Percentiles rank a stretch among this genome's conserved stretches.
These are phyloP conservation scores for Crotalus horridus DNA, from an alignment of 2,113 vertebrate species.

Conservation along the genomic window DNA sequence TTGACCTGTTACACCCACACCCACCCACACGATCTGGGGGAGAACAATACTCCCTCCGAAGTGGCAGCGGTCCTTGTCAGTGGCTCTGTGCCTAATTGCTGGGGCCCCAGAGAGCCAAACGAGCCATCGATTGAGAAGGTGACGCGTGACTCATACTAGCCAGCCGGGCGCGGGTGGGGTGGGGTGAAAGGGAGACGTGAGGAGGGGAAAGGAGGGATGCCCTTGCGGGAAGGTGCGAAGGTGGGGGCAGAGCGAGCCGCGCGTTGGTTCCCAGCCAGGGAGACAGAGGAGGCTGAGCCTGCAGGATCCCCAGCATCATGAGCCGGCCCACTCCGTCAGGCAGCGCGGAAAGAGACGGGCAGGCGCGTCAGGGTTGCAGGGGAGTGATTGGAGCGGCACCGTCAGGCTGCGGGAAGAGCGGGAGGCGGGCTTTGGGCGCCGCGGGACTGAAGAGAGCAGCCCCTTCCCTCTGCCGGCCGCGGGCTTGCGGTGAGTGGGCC, in stretches of 20 bases:
- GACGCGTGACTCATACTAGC: conserved; percentile 36
- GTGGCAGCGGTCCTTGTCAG: neutral
- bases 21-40: neutral
- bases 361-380: conserved; percentile 26
- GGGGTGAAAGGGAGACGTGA: neutral
- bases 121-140: neutral
- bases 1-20: neutral
- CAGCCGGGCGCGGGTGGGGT: neutral
- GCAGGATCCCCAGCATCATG: neutral
- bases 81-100: conserved; percentile 19
- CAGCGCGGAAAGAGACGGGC: neutral
- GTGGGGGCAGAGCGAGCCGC: no score
- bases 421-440: conserved; percentile 5
- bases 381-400: conserved; percentile 14
- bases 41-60: neutral
- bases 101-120: conserved; percentile 4
- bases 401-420: conserved; percentile 7
- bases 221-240: neutral
- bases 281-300: conserved; percentile 4
- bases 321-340: conserved; percentile 7
- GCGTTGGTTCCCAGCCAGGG: neutral
- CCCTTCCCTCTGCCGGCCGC: neutral
- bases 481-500: neutral
- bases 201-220: neutral
- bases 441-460: conserved; percentile 7